Evolutionary conservation across 2,113 vertebrate species (phyloP).

Genomic region (Rhabdornis inornatus): DNA sequence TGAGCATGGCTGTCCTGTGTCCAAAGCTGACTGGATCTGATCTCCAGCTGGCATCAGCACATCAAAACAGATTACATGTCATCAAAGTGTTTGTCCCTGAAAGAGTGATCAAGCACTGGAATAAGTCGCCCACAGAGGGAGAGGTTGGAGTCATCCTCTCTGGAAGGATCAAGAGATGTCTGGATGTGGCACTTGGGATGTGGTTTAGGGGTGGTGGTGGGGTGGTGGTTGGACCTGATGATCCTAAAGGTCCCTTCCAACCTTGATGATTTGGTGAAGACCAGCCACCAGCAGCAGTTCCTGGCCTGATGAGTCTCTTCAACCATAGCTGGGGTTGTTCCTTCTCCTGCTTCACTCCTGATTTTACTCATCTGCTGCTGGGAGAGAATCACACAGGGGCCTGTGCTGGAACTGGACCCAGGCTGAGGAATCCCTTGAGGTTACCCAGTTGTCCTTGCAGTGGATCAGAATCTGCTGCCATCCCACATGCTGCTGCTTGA

Average conservation of each 20-base stretch:
- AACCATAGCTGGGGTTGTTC: accelerated
- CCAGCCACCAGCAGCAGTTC: background rate
- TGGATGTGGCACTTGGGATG: background rate
- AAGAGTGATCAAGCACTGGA: background rate
- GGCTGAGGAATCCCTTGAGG: background rate
- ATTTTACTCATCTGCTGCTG: accelerated
- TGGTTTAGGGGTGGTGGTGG: background rate
- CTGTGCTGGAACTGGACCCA: background rate
- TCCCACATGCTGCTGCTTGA: background rate
- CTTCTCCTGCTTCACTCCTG: background rate
- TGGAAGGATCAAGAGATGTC: background rate
- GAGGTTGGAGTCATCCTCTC: background rate
- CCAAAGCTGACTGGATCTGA: background rate
- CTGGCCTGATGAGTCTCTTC: background rate
- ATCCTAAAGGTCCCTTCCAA: background rate
- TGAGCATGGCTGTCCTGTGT: accelerated
- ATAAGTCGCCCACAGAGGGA: background rate
- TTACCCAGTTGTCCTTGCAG: background rate
- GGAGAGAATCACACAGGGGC: background rate
- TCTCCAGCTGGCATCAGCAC: background rate
- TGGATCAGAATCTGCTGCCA: background rate
- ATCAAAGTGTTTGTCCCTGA: background rate
- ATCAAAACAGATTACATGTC: no score
- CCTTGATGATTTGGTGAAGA: background rate
- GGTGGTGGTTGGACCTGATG: background rate